These are phyloP conservation scores for Danaus melanippus DNA, from an alignment of 1,140 invertebrate species.

Conservation along the genomic window DNA sequence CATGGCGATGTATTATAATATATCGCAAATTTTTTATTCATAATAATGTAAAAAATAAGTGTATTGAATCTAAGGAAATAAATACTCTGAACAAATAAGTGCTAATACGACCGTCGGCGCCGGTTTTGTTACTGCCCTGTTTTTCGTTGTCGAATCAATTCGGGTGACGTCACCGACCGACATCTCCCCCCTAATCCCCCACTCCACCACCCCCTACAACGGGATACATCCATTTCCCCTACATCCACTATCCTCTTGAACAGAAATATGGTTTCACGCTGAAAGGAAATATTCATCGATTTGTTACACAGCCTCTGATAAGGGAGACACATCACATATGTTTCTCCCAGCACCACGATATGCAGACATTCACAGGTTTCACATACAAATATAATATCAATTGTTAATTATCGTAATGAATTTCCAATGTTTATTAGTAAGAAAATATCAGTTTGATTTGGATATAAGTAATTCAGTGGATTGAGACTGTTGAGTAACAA, in stretches of 20 bases:
- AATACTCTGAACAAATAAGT: slow-evolving; percentile 18
- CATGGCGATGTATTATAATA: no score
- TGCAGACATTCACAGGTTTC: no score
- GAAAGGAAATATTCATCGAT: slow-evolving; percentile 21
- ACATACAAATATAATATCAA: no score
- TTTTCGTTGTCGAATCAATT: slow-evolving; percentile 58
- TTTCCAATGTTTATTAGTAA: no score
- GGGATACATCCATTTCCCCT: slow-evolving; percentile 46
- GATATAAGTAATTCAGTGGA: no score
- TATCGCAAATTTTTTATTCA: no score
- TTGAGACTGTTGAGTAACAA: no score
- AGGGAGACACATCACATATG: background rate
- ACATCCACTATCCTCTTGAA: slow-evolving; percentile 20
- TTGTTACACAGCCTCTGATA: slow-evolving; percentile 9
- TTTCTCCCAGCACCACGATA: no score
- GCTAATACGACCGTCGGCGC: slow-evolving; percentile 23
- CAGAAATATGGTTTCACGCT: slow-evolving; percentile 12
- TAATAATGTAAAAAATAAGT: no score
- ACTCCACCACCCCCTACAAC: slow-evolving; percentile 25
- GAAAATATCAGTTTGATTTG: no score
- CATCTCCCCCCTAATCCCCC: slow-evolving; percentile 19
- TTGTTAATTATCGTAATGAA: no score
- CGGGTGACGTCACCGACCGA: slow-evolving; percentile 20
- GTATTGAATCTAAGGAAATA: slow-evolving; percentile 1
- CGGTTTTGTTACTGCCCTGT: slow-evolving; percentile 44